Conservation (phyloP, 1,140 invertebrate species). For the Zaprionus taronus region DNA sequence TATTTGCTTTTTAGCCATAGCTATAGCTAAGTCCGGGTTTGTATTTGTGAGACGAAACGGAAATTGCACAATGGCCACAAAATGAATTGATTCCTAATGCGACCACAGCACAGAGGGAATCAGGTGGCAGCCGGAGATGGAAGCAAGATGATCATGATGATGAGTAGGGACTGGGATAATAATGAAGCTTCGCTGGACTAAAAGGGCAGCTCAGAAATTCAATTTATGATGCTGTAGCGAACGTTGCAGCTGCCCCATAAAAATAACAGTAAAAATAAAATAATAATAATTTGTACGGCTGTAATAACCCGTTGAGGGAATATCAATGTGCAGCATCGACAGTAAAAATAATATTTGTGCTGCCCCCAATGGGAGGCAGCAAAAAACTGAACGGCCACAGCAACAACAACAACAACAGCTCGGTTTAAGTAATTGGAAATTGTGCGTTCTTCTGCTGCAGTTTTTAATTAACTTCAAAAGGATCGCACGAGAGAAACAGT, state of each 20-base stretch:
- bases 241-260: not conserved
- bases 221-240: constrained; percentile 36
- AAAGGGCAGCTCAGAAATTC: constrained; percentile 45
- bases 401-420: constrained; percentile 12
- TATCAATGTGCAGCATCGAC: constrained; percentile 66
- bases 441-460: constrained; percentile 23
- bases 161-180: not conserved
- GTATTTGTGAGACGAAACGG: constrained; percentile 51
- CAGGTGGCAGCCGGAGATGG: not conserved
- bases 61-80: constrained; percentile 76
- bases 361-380: not conserved
- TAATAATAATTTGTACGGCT: constrained; percentile 6
- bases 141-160: not conserved
- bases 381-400: constrained; percentile 2
- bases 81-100: constrained; percentile 81
- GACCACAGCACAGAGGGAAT: constrained; percentile 15
- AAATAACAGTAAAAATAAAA: constrained; percentile 16
- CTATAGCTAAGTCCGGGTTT: not conserved
- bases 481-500: constrained; percentile 30
- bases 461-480: constrained; percentile 80
- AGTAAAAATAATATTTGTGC: constrained; percentile 73
- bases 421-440: constrained; percentile 66
- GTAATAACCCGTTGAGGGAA: constrained; percentile 9
- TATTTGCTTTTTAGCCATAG: constrained; percentile 41
- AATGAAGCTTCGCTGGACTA: not conserved